These are phyloP conservation scores for Eristalis tenax DNA, from an alignment of 2,888 invertebrate genomes.

Conservation along the genomic window DNA sequence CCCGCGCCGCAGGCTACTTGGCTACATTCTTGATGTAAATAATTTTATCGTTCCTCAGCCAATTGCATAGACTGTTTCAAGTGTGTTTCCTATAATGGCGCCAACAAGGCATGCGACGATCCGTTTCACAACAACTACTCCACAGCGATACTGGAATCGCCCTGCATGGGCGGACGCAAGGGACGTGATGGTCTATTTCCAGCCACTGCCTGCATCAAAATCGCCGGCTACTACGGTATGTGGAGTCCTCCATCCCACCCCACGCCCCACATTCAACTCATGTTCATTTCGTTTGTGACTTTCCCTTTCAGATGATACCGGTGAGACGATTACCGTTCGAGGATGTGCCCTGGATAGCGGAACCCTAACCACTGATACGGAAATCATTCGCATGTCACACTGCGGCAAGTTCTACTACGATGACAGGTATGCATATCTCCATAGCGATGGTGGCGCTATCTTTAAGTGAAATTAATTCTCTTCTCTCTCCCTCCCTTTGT, in stretches of 20 bases:
- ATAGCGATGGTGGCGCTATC: background rate
- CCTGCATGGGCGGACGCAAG: conserved; percentile 97
- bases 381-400: conserved; percentile 98
- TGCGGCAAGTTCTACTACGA: conserved; percentile 97
- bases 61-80: conserved; percentile 96
- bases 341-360: conserved; percentile 98
- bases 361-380: conserved; percentile 96
- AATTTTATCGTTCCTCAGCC: conserved; percentile 79
- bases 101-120: conserved; percentile 94
- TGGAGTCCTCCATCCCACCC: background rate
- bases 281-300: conserved; percentile 8
- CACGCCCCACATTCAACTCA: background rate
- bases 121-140: conserved; percentile 97
- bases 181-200: conserved; percentile 96
- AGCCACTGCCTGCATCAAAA: conserved; percentile 97
- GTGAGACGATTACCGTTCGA: conserved; percentile 91
- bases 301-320: conserved; percentile 86
- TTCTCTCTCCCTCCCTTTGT: conserved; percentile 7
- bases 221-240: conserved; percentile 94
- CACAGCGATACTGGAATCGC: conserved; percentile 90
- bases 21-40: background rate
- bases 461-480: conserved; percentile 59
- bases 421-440: conserved; percentile 84
- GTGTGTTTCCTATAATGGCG: conserved; percentile 95
- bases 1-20: background rate